A percentile compares a stretch with the other conserved stretches of the same genome.
Conservation (phyloP, 2,888 invertebrate genomes). For the Antitype chi region DNA sequence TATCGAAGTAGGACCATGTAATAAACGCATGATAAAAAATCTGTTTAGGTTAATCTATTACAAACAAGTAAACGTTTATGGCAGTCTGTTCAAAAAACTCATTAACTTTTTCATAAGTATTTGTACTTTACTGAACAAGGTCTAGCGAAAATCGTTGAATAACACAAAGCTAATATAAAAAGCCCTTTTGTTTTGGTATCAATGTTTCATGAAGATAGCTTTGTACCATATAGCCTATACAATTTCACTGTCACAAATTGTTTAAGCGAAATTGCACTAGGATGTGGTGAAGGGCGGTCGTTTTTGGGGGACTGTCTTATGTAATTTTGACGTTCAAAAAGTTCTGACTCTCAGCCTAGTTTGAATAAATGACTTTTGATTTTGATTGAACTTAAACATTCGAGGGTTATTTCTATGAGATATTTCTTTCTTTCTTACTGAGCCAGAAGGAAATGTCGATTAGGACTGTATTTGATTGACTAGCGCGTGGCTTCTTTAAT, state of each 20-base stretch:
- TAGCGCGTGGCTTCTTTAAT: not conserved
- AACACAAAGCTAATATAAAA: not conserved
- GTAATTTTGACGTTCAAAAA: no score
- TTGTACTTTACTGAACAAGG: not conserved
- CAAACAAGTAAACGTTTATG: not conserved
- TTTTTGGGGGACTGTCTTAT: no score
- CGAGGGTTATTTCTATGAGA: not conserved
- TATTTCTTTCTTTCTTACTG: not conserved
- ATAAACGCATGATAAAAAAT: slow-evolving; percentile 17
- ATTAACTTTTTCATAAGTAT: not conserved
- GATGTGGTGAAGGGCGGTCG: no score
- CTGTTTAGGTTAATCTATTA: slow-evolving; percentile 19
- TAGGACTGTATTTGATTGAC: not conserved
- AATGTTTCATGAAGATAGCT: no score
- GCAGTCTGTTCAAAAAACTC: not conserved
- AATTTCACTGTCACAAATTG: not conserved
- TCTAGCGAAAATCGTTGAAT: not conserved
- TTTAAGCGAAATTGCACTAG: not conserved
- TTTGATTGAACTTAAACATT: not conserved
- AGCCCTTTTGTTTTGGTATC: no score
- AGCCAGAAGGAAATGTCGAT: not conserved
- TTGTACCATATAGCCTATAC: not conserved
- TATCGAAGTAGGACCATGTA: slow-evolving; percentile 1
- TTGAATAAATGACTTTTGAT: no score
- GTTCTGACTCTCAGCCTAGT: no score